Percentiles rank a stretch among this genome's conserved stretches.
These are phyloP conservation scores for Branchipolynoe longqiensis DNA, from an alignment of 2,888 invertebrate species.

Conservation along the genomic window DNA sequence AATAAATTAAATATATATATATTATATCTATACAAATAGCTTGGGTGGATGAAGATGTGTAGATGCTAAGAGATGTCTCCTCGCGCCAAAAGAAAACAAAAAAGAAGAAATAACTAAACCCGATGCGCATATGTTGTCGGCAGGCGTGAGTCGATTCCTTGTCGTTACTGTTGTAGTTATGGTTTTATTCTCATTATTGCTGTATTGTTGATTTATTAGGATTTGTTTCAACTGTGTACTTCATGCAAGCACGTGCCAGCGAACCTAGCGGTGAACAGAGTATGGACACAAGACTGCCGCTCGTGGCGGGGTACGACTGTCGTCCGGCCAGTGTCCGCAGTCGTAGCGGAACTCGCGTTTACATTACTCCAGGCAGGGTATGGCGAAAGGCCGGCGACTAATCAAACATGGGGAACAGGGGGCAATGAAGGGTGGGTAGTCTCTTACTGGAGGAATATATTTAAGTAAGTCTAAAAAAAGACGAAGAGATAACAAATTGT, in stretches of 20 bases:
- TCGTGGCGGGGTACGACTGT: too few species aligned
- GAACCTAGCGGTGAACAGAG: neutral
- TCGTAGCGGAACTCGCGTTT: too few species aligned
- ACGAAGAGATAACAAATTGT: constrained; percentile 13
- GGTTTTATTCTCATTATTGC: constrained; percentile 4
- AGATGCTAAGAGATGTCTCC: neutral
- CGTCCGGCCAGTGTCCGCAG: too few species aligned
- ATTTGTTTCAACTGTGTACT: constrained; percentile 30
- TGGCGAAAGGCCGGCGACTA: too few species aligned
- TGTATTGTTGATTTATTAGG: constrained; percentile 1
- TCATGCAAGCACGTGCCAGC: neutral
- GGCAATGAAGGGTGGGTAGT: too few species aligned
- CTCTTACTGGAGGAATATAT: constrained; percentile 38
- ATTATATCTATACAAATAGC: constrained; percentile 29
- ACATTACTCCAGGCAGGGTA: too few species aligned
- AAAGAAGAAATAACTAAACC: too few species aligned
- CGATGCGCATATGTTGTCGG: neutral
- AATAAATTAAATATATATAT: constrained; percentile 29
- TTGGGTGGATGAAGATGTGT: constrained; percentile 24
- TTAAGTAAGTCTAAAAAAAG: too few species aligned
- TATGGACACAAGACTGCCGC: too few species aligned
- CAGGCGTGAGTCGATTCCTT: neutral
- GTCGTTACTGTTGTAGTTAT: constrained; percentile 27
- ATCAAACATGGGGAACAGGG: too few species aligned
- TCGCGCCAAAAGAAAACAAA: too few species aligned